A percentile compares a stretch with the other conserved stretches of the same genome.
Conservation (phyloP, 2,888 invertebrate species). For the Cheilosia grossa region DNA sequence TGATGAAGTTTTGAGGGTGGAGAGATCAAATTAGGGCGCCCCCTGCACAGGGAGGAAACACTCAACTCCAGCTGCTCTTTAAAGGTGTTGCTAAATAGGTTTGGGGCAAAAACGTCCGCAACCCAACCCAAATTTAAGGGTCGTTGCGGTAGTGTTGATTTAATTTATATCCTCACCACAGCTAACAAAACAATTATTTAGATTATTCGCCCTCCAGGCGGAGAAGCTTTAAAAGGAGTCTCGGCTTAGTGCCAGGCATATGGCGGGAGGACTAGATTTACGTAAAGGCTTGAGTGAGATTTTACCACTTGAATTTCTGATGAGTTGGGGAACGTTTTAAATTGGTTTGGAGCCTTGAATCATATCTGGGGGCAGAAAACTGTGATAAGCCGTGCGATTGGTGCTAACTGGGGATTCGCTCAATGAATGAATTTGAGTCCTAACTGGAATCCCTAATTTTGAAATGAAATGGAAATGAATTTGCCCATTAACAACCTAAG, state of each 20-base stretch:
- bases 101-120: background rate
- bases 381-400: too few relatives aligned
- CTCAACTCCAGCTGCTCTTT: background rate
- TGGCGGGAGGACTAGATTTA: background rate
- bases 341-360: background rate
- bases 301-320: background rate
- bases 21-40: constrained; percentile 20
- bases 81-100: background rate
- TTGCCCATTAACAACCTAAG: too few relatives aligned
- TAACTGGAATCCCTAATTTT: too few relatives aligned
- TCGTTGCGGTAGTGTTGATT: constrained; percentile 14
- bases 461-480: too few relatives aligned
- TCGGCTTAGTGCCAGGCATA: background rate
- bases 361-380: background rate
- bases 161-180: constrained; percentile 3
- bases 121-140: constrained; percentile 4
- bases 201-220: background rate
- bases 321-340: background rate
- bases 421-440: too few relatives aligned
- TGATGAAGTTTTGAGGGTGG: constrained; percentile 21
- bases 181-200: constrained; percentile 11
- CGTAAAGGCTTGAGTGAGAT: background rate
- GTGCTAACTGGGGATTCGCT: too few relatives aligned
- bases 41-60: too few relatives aligned
- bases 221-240: background rate